These are phyloP conservation scores for Lathamus discolor DNA, from an alignment of 2,113 vertebrate species.

Conservation along the genomic window DNA sequence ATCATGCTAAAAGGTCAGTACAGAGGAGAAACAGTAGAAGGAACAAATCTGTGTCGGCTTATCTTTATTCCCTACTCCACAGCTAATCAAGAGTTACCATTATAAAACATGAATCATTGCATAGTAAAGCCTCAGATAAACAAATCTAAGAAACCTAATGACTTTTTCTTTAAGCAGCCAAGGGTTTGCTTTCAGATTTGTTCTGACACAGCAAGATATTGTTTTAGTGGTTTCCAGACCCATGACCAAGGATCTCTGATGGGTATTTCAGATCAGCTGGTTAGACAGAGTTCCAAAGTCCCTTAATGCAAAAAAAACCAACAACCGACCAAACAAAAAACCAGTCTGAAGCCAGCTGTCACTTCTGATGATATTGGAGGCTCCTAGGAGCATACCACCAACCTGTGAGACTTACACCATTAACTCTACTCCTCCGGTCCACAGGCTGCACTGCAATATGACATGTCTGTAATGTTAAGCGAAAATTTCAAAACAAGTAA, in stretches of 20 bases:
- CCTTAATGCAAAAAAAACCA: background rate
- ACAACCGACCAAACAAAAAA: background rate
- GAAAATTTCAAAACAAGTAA: background rate
- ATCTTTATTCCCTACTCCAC: background rate
- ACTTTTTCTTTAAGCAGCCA: background rate
- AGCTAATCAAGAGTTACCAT: background rate
- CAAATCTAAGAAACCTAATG: background rate
- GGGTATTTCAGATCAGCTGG: background rate
- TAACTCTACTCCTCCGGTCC: background rate
- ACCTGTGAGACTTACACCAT: background rate
- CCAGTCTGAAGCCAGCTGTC: background rate
- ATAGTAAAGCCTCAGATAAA: background rate
- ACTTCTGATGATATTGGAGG: background rate
- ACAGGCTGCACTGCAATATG: background rate
- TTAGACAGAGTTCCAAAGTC: background rate
- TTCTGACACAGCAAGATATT: background rate
- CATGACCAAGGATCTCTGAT: background rate
- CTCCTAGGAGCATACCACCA: background rate
- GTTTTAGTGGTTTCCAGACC: background rate
- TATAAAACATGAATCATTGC: background rate
- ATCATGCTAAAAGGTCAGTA: slow-evolving; percentile 5
- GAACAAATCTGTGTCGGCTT: background rate
- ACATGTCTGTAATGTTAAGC: background rate
- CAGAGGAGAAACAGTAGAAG: background rate
- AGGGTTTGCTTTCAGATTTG: background rate